These are phyloP conservation scores for Hydropotes inermis DNA, from an alignment of 2,113 vertebrate species.

Conservation along the genomic window DNA sequence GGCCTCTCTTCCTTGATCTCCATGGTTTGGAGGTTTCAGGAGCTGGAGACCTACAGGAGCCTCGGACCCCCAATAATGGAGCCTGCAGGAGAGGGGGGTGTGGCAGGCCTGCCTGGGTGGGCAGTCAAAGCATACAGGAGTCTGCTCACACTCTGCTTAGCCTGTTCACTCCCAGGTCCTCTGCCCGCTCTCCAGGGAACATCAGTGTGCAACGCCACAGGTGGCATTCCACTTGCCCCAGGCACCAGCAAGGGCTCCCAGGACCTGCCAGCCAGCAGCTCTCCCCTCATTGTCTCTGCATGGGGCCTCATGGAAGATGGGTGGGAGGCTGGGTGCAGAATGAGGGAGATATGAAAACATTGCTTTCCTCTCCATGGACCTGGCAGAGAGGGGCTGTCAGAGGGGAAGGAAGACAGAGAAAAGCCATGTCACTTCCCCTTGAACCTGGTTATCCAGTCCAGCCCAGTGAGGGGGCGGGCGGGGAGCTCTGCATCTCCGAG, in stretches of 20 bases:
- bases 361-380: neutral
- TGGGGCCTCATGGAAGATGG: neutral
- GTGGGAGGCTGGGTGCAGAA: neutral
- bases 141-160: neutral
- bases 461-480: too few relatives aligned
- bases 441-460: neutral
- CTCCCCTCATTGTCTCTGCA: neutral
- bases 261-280: neutral
- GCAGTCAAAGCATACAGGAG: neutral
- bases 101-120: neutral
- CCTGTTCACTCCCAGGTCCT: neutral
- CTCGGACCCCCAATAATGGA: neutral
- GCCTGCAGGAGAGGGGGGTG: neutral
- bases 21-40: neutral
- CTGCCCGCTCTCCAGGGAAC: conserved; percentile 27
- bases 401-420: neutral
- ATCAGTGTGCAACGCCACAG: conserved; percentile 7
- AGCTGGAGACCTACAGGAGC: neutral
- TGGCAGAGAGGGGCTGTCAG: neutral
- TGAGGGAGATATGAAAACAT: neutral
- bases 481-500: neutral
- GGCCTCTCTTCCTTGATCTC: neutral
- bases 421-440: neutral
- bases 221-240: neutral
- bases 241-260: neutral